These are phyloP conservation scores for Enteromius afrohamiltoni DNA, from an alignment of 2,797 vertebrate species.

Conservation along the genomic window DNA sequence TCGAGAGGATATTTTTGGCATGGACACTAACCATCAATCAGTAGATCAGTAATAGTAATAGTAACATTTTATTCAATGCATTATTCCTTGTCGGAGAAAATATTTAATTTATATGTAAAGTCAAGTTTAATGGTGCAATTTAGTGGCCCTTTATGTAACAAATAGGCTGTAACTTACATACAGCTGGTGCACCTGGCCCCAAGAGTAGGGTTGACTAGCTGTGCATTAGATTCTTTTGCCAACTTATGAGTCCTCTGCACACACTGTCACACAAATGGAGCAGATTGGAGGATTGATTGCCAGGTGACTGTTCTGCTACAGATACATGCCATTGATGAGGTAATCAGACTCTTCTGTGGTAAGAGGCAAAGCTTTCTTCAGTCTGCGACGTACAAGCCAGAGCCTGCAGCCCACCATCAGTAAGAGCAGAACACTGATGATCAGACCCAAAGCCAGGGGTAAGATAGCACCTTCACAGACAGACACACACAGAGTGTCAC, in stretches of 20 bases:
- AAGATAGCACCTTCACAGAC: slow-evolving; percentile 87
- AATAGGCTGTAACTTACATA: not conserved
- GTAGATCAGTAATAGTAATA: not conserved
- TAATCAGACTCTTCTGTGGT: slow-evolving; percentile 98
- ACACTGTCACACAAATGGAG: not conserved
- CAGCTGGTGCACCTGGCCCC: not conserved
- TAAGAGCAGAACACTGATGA: slow-evolving; percentile 91
- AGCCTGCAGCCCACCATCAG: slow-evolving; percentile 93
- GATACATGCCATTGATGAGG: slow-evolving; percentile 99
- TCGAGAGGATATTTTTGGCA: not conserved
- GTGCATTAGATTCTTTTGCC: not conserved
- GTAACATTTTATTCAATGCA: not conserved
- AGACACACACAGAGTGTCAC: not conserved
- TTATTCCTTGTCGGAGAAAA: not conserved
- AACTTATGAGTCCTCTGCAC: not conserved
- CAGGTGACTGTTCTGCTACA: slow-evolving; percentile 67
- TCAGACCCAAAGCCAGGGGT: slow-evolving; percentile 90
- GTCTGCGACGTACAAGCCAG: slow-evolving; percentile 87
- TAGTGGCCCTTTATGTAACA: not conserved
- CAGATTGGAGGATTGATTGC: not conserved
- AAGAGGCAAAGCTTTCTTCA: slow-evolving; percentile 93
- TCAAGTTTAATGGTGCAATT: not conserved
- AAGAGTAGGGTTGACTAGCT: not conserved
- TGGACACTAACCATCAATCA: not conserved
- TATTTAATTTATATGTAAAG: not conserved